phyloP scores from a whole-genome alignment of 2,888 invertebrate genomes.

The Agrochola lychnidis region DNA sequence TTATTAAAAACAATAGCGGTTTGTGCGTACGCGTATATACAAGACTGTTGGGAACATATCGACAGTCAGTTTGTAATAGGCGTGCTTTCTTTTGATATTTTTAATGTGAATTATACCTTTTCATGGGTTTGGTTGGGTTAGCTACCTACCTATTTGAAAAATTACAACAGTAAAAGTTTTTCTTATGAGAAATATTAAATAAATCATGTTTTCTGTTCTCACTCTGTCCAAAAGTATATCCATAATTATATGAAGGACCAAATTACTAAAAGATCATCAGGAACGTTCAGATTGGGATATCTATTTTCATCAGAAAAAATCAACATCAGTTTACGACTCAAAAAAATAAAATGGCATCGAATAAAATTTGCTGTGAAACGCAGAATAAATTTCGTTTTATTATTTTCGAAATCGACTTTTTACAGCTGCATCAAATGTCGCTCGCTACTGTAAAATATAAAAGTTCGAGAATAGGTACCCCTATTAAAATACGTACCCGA shows the following conservation, averaged over 20 bases:
- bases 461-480: conserved; percentile 29
- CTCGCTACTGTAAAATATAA: conserved; percentile 51
- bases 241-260: too few species aligned
- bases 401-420: conserved; percentile 56
- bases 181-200: too few species aligned
- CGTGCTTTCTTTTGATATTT: conserved; percentile 1
- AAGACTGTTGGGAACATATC: conserved; percentile 20
- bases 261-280: background rate
- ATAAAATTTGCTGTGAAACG: conserved; percentile 49
- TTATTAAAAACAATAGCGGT: conserved; percentile 34
- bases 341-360: conserved; percentile 30
- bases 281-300: background rate
- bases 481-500: conserved; percentile 38
- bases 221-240: too few species aligned
- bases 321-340: conserved; percentile 14
- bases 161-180: too few species aligned
- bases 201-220: too few species aligned
- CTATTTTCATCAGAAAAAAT: conserved; percentile 7
- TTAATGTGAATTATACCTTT: background rate
- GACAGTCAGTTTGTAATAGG: conserved; percentile 7
- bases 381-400: conserved; percentile 54
- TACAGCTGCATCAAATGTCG: conserved; percentile 64
- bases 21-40: background rate
- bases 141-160: too few species aligned
- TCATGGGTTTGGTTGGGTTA: too few species aligned